A percentile compares a stretch with the other conserved stretches of the same genome.
phyloP scores from a whole-genome alignment of 2,888 invertebrate species.

The Rosalia funebris region DNA sequence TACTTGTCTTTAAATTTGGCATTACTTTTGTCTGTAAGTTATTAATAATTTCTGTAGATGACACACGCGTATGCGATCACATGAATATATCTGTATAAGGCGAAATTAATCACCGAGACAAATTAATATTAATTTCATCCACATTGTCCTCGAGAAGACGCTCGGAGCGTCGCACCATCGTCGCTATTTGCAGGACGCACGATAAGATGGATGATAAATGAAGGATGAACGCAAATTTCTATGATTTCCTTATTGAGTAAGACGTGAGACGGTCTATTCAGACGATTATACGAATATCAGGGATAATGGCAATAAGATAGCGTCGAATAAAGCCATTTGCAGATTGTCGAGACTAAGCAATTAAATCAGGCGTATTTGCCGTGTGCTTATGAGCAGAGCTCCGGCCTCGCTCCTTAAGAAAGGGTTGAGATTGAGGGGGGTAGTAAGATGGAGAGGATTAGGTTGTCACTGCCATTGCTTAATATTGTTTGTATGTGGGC shows the following conservation, averaged over 20 bases:
- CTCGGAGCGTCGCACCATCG: neutral
- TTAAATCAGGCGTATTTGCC: conserved; percentile 58
- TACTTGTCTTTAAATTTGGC: no score
- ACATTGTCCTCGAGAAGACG: conserved; percentile 11
- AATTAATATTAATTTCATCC: conserved; percentile 34
- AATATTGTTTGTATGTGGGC: conserved; percentile 3
- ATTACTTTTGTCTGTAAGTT: no score
- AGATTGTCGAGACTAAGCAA: conserved; percentile 52
- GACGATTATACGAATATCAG: conserved; percentile 40
- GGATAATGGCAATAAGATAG: conserved; percentile 46
- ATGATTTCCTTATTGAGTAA: conserved; percentile 45
- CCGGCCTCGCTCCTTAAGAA: conserved; percentile 22
- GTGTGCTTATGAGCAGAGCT: conserved; percentile 28
- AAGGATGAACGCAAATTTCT: conserved; percentile 33
- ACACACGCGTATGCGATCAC: no score
- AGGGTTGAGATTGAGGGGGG: conserved; percentile 28
- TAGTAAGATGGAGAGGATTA: neutral
- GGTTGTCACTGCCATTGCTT: conserved; percentile 13
- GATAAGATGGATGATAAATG: conserved; percentile 37
- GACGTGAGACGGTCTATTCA: conserved; percentile 45
- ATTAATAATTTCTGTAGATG: no score
- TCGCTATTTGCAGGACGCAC: neutral
- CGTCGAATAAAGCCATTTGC: conserved; percentile 51
- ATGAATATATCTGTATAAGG: no score
- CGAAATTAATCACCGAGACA: conserved; percentile 9